Base-by-base conservation (phyloP, 2,113 vertebrate genomes). In the Sphyrna mokarran region DNA sequence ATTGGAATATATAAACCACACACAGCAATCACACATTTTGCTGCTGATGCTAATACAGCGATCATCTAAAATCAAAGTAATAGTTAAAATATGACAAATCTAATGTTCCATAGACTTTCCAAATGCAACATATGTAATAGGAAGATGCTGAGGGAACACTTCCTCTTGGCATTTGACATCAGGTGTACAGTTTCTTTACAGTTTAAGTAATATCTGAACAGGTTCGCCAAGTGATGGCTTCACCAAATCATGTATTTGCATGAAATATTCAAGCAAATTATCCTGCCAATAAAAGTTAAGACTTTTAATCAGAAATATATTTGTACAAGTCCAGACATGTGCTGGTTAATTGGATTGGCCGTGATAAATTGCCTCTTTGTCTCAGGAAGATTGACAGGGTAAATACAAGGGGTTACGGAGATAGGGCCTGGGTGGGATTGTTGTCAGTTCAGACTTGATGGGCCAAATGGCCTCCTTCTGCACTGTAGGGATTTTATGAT, bases 1-100 rank as follows among this genome's bases (percentile, higher is more conserved):
- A 96, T 11, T 23, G 33, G 97, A 8, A 95, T 61, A 97, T 66
- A 97, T 20, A 95, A 48, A 54, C 43, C 69, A 33, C 69, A 72
- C 33, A 95, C 76, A 70, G 10, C 68, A 95, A 95, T 95, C 94
- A 43, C 23, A 68, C 48, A 95, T 95, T 95, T 48, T 70, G 69
- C 4, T 48, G 37, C 26, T 14, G 43, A 76, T 95, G 69, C 23
- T 29, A 1, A 68, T 68, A 3, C 8, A 26, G 70, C 22, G 26
- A 61, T 61, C 23, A 90, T 54, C 48, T 29, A 90, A 90, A 61
- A 90, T 5, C 10, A 16, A 94, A 54, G 40, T 3, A 54, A 69
- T 72, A 91, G 40, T 29, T 95, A 95, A 72, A 95, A 37, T 43
- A 20, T 48, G 37, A 72, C 40, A 48, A 72, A 13, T 72, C 69